Conservation (phyloP, 2,888 invertebrate genomes). For the Axea sp. region DNA sequence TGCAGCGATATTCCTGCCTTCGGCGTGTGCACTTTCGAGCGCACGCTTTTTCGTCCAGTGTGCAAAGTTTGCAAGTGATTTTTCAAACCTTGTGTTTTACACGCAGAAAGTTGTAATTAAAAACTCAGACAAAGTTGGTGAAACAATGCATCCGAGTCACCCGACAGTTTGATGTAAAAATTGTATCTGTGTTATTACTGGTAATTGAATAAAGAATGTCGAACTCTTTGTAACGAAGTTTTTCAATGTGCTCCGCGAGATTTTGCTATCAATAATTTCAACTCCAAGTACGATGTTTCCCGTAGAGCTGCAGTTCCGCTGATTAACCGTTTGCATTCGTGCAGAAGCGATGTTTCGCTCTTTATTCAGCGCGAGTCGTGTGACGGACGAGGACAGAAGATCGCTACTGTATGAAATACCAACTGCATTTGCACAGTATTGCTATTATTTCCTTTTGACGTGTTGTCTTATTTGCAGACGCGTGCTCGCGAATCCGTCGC, state of each 20-base stretch:
- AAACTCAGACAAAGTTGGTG: too few species aligned
- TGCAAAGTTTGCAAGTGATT: conserved; percentile 6
- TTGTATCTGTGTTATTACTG: conserved; percentile 4
- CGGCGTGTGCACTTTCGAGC: conserved; percentile 1
- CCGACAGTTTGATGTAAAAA: neutral
- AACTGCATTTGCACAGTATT: conserved; percentile 9
- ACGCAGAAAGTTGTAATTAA: too few species aligned
- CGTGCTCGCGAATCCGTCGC: too few species aligned
- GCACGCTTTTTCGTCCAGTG: neutral
- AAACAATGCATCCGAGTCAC: neutral
- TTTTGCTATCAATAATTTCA: conserved; percentile 18
- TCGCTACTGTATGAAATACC: conserved; percentile 25
- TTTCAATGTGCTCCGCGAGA: conserved; percentile 8
- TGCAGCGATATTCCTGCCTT: neutral
- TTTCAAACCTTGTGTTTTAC: too few species aligned
- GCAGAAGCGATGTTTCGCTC: conserved; percentile 18
- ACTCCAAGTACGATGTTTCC: conserved; percentile 9
- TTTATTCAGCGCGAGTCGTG: conserved; percentile 4
- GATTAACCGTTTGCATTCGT: conserved; percentile 23
- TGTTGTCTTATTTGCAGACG: too few species aligned
- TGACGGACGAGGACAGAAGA: conserved; percentile 12
- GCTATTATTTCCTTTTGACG: conserved; percentile 9
- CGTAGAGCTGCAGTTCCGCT: conserved; percentile 19
- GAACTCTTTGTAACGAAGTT: conserved; percentile 5
- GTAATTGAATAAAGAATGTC: conserved; percentile 9